These are phyloP conservation scores for Metalampra italica DNA, from an alignment of 2,888 invertebrate genomes.

Conservation along the genomic window DNA sequence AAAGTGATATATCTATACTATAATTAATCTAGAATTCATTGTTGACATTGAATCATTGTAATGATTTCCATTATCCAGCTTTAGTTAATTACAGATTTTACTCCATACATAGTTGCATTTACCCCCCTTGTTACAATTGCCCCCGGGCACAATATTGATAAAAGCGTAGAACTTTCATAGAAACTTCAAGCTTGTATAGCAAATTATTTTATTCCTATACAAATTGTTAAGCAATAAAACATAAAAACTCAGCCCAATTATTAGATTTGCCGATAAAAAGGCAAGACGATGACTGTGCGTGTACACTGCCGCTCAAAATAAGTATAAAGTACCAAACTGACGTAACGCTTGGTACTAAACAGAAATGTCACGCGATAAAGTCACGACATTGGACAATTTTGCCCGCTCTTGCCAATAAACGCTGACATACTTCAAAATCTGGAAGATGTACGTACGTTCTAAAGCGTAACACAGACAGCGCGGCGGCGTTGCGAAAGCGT, in stretches of 20 bases:
- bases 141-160: no score
- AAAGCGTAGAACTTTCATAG: no score
- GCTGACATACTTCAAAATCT: background rate
- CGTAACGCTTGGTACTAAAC: slow-evolving; percentile 18
- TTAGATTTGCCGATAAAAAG: slow-evolving; percentile 5
- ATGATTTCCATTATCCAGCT: no score
- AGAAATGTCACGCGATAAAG: slow-evolving; percentile 17
- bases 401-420: slow-evolving; percentile 1
- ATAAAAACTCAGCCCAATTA: background rate
- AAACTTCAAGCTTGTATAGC: background rate
- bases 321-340: slow-evolving; percentile 5
- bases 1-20: no score
- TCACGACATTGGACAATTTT: slow-evolving; percentile 18
- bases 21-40: no score
- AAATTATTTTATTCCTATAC: background rate
- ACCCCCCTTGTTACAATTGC: no score
- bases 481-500: no score
- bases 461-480: no score
- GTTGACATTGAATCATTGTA: no score
- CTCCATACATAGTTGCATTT: no score
- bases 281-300: slow-evolving; percentile 10
- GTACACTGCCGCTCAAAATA: slow-evolving; percentile 18
- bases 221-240: background rate
- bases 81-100: no score
- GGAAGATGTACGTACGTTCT: background rate